Evolutionary conservation across 1,140 invertebrate species (phyloP), one percentile per base, ranked within the genome.

Genomic region (Heliconius melpomene): DNA sequence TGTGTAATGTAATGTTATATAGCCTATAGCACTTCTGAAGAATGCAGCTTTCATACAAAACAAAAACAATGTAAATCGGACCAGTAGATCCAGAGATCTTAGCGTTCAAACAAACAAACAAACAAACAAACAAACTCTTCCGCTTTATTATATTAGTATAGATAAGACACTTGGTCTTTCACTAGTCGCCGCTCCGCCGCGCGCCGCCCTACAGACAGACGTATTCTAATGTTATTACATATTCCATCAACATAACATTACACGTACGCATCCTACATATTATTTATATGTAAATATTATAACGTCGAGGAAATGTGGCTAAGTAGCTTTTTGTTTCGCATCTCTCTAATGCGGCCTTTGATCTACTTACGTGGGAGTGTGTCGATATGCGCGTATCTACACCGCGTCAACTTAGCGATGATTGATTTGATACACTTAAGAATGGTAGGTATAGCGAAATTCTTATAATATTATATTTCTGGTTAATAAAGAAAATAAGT

Each of bases 341-440:
- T 78, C 76, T 46, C 29, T 46, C n/a, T 78, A 72, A 72, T 54
- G 76, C 50, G 76, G 9, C 60, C 77, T 74, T 60, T 78, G 77
- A 78, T 78, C 72, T 78, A 60, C 8, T 38, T 46, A 5, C 54
- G 3, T 7, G 50, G 18, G 23, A 57, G 54, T 57, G 46, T 60
- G 40, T 50, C 50, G 54, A 32, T 50, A 38, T 54, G 13, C 32
- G 50, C 6, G 29, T 78, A n/a, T 72, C 20, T 72, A 20, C 32
- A 40, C 70, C 66, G 50, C 76, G 76, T 83, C 82, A 80, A 80
- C 79, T 80, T 78, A 74, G 29, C 16, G 74, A 80, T 83, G 79
- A 80, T 83, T 83, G 79, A 80, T 83, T 74, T 71, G 60, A 13
- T 60, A n/a, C 57, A 66, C 23, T 66, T 26, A 57, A 23, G 7